Conservation (phyloP, 2,888 invertebrate species). For the Himalopsyche anomala region DNA sequence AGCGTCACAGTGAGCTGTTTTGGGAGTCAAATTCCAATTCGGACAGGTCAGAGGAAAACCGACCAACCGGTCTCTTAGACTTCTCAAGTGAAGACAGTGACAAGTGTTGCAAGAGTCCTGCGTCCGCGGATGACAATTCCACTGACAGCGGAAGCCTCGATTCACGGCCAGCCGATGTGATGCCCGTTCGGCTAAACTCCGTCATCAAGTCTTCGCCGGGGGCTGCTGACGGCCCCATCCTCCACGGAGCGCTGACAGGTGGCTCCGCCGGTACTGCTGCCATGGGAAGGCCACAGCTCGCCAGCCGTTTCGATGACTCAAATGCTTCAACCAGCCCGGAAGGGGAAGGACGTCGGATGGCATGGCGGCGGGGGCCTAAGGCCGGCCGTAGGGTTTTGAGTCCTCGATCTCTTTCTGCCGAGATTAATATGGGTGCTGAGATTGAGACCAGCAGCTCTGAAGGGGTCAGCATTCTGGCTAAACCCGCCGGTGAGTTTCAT, state of each 20-base stretch:
- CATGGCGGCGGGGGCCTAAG: slow-evolving; percentile 61
- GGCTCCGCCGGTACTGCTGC: slow-evolving; percentile 50
- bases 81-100: slow-evolving; percentile 74
- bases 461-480: slow-evolving; percentile 66
- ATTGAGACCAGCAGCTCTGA: slow-evolving; percentile 73
- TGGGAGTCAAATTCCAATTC: slow-evolving; percentile 75
- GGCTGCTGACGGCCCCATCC: slow-evolving; percentile 63
- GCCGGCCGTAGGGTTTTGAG: slow-evolving; percentile 63
- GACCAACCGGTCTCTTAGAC: slow-evolving; percentile 67
- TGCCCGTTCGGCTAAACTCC: slow-evolving; percentile 72
- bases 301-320: slow-evolving; percentile 70
- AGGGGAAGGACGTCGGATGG: slow-evolving; percentile 50
- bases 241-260: slow-evolving; percentile 63
- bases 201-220: slow-evolving; percentile 71
- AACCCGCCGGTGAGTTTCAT: slow-evolving; percentile 60
- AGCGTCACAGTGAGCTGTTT: slow-evolving; percentile 72
- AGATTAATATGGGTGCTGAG: slow-evolving; percentile 68
- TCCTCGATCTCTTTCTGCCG: slow-evolving; percentile 66
- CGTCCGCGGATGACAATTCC: slow-evolving; percentile 72
- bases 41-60: slow-evolving; percentile 70
- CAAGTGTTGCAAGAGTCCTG: slow-evolving; percentile 74
- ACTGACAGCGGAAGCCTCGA: slow-evolving; percentile 68
- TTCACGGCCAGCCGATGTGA: slow-evolving; percentile 69
- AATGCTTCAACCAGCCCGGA: slow-evolving; percentile 63
- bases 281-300: slow-evolving; percentile 68